Conservation (phyloP, 2,888 invertebrate genomes). For the Amiota minor region DNA sequence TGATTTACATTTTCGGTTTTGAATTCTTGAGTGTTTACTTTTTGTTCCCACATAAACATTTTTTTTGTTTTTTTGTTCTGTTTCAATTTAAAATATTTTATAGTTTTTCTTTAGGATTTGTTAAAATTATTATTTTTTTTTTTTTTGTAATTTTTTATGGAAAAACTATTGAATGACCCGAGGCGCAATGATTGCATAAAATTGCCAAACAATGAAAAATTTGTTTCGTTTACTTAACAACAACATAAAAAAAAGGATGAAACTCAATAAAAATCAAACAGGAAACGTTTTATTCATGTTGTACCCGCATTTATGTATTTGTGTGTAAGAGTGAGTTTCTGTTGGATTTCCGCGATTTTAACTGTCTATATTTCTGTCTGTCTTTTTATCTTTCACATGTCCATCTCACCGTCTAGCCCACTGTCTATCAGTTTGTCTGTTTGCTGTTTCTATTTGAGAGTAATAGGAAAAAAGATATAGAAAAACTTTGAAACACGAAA, state of each 20-base stretch:
- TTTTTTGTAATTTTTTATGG: not conserved
- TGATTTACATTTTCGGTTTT: conserved; percentile 13
- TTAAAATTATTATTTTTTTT: not conserved
- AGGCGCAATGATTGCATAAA: conserved; percentile 24
- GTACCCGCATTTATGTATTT: conserved; percentile 9
- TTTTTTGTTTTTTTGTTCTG: not conserved
- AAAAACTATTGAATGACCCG: not conserved
- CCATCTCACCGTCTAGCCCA: no score
- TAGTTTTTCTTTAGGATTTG: no score
- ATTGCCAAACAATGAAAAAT: conserved; percentile 1
- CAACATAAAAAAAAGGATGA: not conserved
- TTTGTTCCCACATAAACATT: not conserved
- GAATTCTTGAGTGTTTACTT: conserved; percentile 3
- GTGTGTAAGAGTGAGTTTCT: not conserved
- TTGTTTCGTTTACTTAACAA: not conserved
- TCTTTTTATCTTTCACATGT: not conserved
- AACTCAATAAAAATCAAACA: conserved; percentile 14
- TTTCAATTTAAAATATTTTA: no score
- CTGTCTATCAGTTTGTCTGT: no score
- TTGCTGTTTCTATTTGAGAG: no score
- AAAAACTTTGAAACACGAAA: not conserved
- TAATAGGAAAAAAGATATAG: not conserved
- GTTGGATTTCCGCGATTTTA: not conserved
- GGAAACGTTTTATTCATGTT: not conserved
- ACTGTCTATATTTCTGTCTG: not conserved